Conservation (phyloP, 2,797 vertebrate genomes). For the Psittacula derbiana region DNA sequence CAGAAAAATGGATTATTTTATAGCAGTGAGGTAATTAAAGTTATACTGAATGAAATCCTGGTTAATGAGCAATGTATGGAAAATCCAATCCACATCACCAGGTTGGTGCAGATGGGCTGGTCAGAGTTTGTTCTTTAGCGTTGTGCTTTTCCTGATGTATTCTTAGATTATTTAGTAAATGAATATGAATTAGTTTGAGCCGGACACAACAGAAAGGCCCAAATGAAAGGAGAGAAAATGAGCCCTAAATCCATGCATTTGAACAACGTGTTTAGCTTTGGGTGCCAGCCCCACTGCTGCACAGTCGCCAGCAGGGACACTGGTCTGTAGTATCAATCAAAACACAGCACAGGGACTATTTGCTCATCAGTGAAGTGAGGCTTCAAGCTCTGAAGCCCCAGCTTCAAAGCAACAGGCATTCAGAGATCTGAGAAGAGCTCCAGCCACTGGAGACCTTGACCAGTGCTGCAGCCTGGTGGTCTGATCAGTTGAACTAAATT, state of each 20-base stretch:
- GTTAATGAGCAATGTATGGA: neutral
- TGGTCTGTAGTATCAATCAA: neutral
- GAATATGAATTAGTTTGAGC: neutral
- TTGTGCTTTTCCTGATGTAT: neutral
- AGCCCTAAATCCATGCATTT: neutral
- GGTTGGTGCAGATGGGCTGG: neutral
- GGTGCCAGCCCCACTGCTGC: neutral
- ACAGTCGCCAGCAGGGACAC: neutral
- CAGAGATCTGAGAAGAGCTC: neutral
- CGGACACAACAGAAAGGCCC: neutral
- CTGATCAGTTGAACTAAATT: neutral
- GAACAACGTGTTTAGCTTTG: neutral
- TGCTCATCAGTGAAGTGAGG: neutral
- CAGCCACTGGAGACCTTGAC: neutral
- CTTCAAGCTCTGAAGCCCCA: neutral
- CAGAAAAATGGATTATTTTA: neutral
- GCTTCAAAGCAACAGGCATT: neutral
- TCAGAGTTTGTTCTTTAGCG: neutral
- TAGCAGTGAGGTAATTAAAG: neutral
- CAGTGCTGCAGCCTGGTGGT: neutral
- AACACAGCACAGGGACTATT: neutral
- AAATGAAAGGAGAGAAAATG: neutral
- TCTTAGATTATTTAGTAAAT: neutral
- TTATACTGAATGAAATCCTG: neutral
- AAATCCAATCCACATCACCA: neutral